A percentile compares a stretch with the other conserved stretches of the same genome.
These are phyloP conservation scores for Epinephelus coioides DNA, from an alignment of 2,797 vertebrate genomes.

Conservation along the genomic window DNA sequence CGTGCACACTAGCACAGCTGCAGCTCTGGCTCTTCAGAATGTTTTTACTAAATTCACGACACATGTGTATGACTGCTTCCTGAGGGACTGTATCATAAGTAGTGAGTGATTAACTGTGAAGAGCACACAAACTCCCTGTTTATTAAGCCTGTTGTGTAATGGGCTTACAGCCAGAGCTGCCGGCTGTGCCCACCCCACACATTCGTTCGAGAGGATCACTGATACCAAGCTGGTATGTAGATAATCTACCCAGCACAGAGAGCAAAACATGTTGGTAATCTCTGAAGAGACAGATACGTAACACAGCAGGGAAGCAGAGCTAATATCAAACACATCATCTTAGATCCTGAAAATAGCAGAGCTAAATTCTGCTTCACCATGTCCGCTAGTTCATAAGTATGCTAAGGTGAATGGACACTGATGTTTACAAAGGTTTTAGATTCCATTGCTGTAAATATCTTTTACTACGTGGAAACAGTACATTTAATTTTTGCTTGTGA, in stretches of 20 bases:
- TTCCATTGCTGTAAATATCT: background rate
- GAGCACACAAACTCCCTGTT: conserved; percentile 57
- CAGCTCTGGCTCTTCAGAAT: background rate
- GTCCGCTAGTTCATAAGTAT: background rate
- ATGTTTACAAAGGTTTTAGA: background rate
- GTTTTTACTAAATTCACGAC: conserved; percentile 17
- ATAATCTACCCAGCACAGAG: conserved; percentile 65
- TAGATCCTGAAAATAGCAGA: conserved; percentile 15
- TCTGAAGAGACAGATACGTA: conserved; percentile 49
- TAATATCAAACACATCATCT: conserved; percentile 37
- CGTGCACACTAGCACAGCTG: background rate
- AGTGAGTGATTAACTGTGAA: conserved; percentile 67
- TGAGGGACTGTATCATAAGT: conserved; percentile 49
- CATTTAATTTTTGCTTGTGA: background rate
- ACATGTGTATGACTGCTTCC: conserved; percentile 42
- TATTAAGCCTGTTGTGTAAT: conserved; percentile 80
- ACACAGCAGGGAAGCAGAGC: conserved; percentile 41
- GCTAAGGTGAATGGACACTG: background rate
- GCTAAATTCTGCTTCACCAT: background rate
- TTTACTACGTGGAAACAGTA: conserved; percentile 1
- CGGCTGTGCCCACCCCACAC: conserved; percentile 54
- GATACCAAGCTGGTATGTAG: conserved; percentile 67
- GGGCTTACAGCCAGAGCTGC: conserved; percentile 70
- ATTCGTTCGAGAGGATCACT: conserved; percentile 61
- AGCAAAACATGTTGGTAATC: conserved; percentile 54